A percentile compares a stretch with the other conserved stretches of the same genome.
Conservation (phyloP, 2,888 invertebrate genomes). For the Leucophenga maculata region DNA sequence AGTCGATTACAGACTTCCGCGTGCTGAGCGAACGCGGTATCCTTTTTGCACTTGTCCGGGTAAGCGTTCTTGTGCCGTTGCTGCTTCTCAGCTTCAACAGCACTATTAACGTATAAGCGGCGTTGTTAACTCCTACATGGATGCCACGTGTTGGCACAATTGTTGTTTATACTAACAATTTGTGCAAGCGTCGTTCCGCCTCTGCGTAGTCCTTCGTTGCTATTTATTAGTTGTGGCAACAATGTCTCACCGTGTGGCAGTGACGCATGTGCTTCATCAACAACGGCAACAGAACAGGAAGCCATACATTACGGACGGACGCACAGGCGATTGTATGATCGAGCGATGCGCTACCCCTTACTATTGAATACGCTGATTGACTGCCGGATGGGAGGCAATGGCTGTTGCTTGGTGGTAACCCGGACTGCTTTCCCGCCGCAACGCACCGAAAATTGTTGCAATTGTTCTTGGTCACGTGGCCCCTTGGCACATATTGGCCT, state of each 20-base stretch:
- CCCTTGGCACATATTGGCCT: conserved; percentile 54
- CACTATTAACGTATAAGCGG: not conserved
- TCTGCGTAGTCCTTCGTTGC: conserved; percentile 32
- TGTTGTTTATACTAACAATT: conserved; percentile 71
- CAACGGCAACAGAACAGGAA: conserved; percentile 35
- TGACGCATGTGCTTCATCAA: conserved; percentile 16
- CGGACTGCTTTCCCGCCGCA: conserved; percentile 36
- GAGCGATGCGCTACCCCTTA: conserved; percentile 23
- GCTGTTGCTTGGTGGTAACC: conserved; percentile 52
- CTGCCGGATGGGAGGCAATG: conserved; percentile 30
- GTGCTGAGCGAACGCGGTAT: not conserved
- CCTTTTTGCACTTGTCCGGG: not conserved
- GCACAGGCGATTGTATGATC: not conserved
- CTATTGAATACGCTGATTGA: conserved; percentile 28
- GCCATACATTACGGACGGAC: conserved; percentile 48
- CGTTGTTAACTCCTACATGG: conserved; percentile 38
- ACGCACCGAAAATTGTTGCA: conserved; percentile 56
- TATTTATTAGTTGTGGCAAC: conserved; percentile 53
- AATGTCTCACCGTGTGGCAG: conserved; percentile 1
- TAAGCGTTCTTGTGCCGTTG: not conserved
- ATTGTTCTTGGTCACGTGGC: conserved; percentile 68
- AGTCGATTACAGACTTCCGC: conserved; percentile 35
- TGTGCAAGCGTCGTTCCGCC: conserved; percentile 50
- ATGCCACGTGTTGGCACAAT: conserved; percentile 66
- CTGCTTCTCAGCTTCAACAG: conserved; percentile 17